phyloP scores from a whole-genome alignment of 2,797 vertebrate genomes.

The Leptodactylus fallax region DNA sequence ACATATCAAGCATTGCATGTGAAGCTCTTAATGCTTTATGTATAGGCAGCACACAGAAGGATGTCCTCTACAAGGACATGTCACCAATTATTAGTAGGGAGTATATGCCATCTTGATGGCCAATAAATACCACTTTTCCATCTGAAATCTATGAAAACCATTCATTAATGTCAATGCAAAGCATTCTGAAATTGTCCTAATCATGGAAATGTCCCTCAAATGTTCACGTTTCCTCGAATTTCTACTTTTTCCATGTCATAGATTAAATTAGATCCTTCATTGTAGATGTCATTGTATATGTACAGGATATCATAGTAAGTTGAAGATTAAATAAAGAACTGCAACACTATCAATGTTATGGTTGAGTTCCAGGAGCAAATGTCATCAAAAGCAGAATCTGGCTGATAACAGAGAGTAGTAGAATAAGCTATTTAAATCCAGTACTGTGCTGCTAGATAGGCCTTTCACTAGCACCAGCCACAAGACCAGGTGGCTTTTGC shows the following conservation, averaged over 20 bases:
- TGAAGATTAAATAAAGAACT: background rate
- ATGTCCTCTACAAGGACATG: conserved; percentile 23
- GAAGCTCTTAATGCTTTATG: background rate
- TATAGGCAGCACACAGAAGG: background rate
- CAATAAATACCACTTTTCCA: background rate
- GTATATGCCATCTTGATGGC: background rate
- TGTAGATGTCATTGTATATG: background rate
- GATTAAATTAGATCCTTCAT: background rate
- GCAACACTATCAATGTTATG: too few relatives aligned
- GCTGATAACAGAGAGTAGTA: too few relatives aligned
- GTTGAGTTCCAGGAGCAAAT: too few relatives aligned
- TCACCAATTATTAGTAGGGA: background rate
- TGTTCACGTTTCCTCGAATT: background rate
- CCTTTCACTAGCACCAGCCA: too few relatives aligned
- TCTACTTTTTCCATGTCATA: background rate
- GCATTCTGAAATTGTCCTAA: background rate
- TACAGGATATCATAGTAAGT: background rate
- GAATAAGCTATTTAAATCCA: too few relatives aligned
- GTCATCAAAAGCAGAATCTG: too few relatives aligned
- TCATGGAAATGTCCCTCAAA: background rate
- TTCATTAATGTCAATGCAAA: background rate
- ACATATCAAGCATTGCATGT: background rate
- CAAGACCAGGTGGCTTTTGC: too few relatives aligned
- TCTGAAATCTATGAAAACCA: background rate
- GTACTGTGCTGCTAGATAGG: too few relatives aligned